Percentiles rank a stretch among this genome's conserved stretches.
These are phyloP conservation scores for Ecdyonurus torrentis DNA, from an alignment of 2,888 invertebrate genomes.

Conservation along the genomic window DNA sequence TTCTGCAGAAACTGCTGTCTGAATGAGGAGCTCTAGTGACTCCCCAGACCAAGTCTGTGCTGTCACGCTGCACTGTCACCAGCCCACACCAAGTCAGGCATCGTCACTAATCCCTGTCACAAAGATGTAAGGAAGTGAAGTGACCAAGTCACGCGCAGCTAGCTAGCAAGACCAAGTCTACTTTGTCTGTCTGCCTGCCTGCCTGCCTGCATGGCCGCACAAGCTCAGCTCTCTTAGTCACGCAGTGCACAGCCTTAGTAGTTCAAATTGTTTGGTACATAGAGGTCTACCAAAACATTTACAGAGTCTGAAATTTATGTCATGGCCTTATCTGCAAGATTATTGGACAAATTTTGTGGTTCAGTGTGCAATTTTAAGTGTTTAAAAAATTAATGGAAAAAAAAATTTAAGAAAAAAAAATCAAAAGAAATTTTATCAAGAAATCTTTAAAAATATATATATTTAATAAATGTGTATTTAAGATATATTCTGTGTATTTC, in stretches of 20 bases:
- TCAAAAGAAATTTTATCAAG: neutral
- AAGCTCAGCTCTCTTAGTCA: no score
- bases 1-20: constrained; percentile 72
- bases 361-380: neutral
- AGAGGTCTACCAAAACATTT: no score
- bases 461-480: neutral
- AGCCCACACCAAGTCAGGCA: no score
- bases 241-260: neutral
- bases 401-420: neutral
- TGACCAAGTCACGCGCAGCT: neutral
- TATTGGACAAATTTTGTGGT: neutral
- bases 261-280: neutral
- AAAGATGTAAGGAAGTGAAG: neutral
- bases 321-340: neutral
- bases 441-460: neutral
- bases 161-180: no score
- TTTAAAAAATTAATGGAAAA: neutral
- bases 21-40: no score
- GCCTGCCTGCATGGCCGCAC: no score
- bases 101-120: no score
- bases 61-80: no score
- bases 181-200: no score
- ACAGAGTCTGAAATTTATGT: constrained; percentile 1
- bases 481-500: no score
- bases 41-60: no score